Evolutionary conservation across 2,113 vertebrate species (phyloP).

Genomic region (Pionites leucogaster): DNA sequence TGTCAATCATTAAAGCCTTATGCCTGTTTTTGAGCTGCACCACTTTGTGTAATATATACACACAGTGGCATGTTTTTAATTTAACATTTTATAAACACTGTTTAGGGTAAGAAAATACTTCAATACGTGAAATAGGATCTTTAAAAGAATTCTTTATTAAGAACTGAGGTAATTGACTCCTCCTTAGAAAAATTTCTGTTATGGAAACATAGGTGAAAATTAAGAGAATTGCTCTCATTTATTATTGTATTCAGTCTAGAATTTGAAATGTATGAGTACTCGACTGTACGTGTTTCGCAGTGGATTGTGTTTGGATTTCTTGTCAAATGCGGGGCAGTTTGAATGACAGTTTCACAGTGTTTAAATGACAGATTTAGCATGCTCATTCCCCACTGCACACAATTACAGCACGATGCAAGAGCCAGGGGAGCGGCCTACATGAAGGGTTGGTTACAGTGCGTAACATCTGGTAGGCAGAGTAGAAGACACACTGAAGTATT

Average conservation of each 20-base stretch:
- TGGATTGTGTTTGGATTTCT: background rate
- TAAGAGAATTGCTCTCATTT: background rate
- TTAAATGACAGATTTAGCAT: slow-evolving; percentile 28
- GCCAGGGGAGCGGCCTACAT: background rate
- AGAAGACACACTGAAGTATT: background rate
- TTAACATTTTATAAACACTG: background rate
- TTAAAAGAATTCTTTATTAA: background rate
- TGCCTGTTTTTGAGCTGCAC: background rate
- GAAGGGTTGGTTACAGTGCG: background rate
- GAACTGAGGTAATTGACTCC: background rate
- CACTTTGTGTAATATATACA: background rate
- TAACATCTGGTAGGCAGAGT: slow-evolving; percentile 5
- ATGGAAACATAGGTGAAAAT: background rate
- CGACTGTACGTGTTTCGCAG: background rate
- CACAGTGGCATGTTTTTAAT: background rate
- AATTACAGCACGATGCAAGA: background rate
- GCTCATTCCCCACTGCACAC: background rate
- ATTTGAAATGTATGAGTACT: background rate
- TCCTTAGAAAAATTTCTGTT: background rate
- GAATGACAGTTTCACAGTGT: background rate
- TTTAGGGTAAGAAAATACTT: background rate
- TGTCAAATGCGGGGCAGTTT: background rate
- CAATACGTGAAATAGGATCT: background rate
- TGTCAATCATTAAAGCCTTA: background rate
- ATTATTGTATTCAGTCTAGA: background rate